Conservation (phyloP, 2,113 vertebrate species). For the Gambusia affinis region DNA sequence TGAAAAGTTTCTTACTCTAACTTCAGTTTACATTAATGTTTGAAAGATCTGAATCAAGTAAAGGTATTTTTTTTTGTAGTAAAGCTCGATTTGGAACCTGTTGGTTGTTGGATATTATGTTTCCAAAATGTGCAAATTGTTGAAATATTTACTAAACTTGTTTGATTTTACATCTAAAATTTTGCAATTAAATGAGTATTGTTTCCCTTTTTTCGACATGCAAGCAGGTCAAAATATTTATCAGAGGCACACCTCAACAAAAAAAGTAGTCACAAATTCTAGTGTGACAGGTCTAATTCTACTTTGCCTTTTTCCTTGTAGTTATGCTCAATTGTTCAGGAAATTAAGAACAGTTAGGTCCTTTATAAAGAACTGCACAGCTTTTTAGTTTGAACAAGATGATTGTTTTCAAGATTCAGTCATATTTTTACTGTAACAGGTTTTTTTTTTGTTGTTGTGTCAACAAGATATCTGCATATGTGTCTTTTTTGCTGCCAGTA, state of each 20-base stretch:
- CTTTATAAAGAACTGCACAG: neutral
- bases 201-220: neutral
- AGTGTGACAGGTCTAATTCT: neutral
- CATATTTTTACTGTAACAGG: neutral
- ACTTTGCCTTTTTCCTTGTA: neutral
- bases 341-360: neutral
- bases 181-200: neutral
- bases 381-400: neutral
- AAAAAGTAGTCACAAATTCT: neutral
- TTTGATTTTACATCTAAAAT: neutral
- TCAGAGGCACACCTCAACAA: neutral
- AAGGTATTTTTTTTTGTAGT: too few species aligned
- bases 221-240: neutral
- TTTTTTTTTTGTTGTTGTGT: neutral
- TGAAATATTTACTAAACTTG: too few species aligned
- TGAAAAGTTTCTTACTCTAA: neutral
- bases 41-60: too few species aligned
- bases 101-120: too few species aligned
- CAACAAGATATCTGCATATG: neutral
- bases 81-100: too few species aligned
- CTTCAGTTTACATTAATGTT: neutral
- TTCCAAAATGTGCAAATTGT: too few species aligned
- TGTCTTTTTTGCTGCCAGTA: slow-evolving; percentile 28
- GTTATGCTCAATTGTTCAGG: neutral
- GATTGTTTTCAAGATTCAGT: neutral